Conservation (phyloP, 2,888 invertebrate genomes). For the Hetaerina titia region DNA sequence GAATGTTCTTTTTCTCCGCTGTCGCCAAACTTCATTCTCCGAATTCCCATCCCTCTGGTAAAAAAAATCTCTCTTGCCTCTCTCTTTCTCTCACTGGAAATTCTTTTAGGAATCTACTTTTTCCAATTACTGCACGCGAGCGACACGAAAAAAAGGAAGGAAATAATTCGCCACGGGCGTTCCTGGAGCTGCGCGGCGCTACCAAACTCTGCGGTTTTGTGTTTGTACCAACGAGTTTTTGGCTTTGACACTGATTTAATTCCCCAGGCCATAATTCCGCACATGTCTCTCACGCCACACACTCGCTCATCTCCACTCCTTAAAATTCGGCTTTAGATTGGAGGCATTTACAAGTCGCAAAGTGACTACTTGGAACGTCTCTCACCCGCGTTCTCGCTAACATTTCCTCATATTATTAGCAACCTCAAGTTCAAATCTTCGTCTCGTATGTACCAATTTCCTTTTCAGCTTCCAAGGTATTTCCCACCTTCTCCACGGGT, state of each 20-base stretch:
- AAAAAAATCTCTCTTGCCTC: neutral
- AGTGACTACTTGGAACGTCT: neutral
- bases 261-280: neutral
- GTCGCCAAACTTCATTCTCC: neutral
- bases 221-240: neutral
- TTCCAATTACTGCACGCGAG: neutral
- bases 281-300: neutral
- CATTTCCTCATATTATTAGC: too few relatives aligned
- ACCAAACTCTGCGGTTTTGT: neutral
- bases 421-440: too few relatives aligned
- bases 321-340: neutral
- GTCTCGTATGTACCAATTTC: too few relatives aligned
- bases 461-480: too few relatives aligned
- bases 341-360: neutral
- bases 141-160: neutral
- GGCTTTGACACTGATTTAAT: constrained; percentile 4
- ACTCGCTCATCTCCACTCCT: neutral
- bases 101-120: neutral
- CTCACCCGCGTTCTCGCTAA: neutral
- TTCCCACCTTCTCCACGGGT: too few relatives aligned
- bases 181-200: neutral
- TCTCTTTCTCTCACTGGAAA: neutral
- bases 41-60: neutral
- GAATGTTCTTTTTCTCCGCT: neutral
- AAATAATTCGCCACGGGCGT: neutral